Conservation (phyloP, 2,797 vertebrate genomes). For the Morus bassanus region DNA sequence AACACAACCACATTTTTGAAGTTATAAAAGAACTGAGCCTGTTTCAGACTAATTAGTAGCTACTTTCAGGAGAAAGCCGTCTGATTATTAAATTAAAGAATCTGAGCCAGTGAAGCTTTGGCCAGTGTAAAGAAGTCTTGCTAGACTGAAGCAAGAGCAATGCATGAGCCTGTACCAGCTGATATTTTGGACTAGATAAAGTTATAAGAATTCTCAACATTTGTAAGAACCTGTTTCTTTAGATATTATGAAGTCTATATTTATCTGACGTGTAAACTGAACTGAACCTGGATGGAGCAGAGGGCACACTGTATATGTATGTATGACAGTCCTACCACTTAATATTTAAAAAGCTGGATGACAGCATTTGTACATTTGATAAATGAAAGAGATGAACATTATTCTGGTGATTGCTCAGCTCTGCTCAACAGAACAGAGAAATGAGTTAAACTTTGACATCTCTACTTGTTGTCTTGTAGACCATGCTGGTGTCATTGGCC, state of each 20-base stretch:
- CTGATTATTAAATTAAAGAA: background rate
- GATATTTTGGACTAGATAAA: background rate
- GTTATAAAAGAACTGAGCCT: background rate
- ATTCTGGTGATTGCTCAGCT: background rate
- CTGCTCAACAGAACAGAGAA: background rate
- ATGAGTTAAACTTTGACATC: background rate
- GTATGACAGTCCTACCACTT: background rate
- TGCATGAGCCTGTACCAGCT: background rate
- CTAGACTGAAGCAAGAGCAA: background rate
- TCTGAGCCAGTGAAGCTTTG: background rate
- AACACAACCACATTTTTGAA: background rate
- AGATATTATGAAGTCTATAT: background rate
- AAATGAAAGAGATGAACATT: background rate
- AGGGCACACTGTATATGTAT: background rate
- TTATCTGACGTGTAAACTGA: background rate
- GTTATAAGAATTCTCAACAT: background rate
- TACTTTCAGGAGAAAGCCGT: background rate
- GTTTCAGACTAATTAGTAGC: background rate
- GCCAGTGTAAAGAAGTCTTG: background rate
- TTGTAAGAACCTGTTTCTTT: background rate
- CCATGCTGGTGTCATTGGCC: background rate
- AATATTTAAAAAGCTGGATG: background rate
- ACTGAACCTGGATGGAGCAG: background rate
- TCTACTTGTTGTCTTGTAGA: background rate
- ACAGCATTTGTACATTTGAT: background rate